phyloP scores from a whole-genome alignment of 2,888 invertebrate genomes.

The Latheticus oryzae region DNA sequence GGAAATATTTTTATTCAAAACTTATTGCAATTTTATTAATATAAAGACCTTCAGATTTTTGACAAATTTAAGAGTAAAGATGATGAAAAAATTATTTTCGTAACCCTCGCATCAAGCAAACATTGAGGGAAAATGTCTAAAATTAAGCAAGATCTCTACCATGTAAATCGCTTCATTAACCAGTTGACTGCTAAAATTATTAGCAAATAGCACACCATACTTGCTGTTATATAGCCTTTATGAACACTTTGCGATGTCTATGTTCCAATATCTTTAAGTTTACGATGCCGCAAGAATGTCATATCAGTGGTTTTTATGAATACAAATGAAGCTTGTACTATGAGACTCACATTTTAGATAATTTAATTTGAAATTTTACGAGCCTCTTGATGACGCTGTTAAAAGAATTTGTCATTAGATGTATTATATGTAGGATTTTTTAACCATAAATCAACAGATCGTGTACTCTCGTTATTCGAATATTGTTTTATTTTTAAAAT shows the following conservation, averaged over 20 bases:
- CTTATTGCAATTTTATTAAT: no score
- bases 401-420: conserved; percentile 53
- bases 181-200: conserved; percentile 44
- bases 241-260: conserved; percentile 59
- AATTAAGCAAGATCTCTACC: conserved; percentile 57
- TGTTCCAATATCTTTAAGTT: conserved; percentile 63
- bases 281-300: conserved; percentile 65
- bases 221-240: conserved; percentile 53
- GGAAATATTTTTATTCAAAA: no score
- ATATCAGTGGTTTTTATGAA: conserved; percentile 64
- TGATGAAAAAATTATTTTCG: not conserved
- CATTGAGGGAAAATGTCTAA: conserved; percentile 39
- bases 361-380: conserved; percentile 61
- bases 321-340: conserved; percentile 60
- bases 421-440: conserved; percentile 48
- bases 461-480: no score
- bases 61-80: no score
- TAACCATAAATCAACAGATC: conserved; percentile 16
- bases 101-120: conserved; percentile 12
- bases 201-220: conserved; percentile 46
- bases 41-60: no score
- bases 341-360: conserved; percentile 52
- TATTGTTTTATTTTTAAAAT: no score
- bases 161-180: conserved; percentile 65
- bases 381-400: conserved; percentile 57